Evolutionary conservation across 2,113 vertebrate species (phyloP), one percentile per base, ranked within the genome.

Genomic region (Caretta caretta): DNA sequence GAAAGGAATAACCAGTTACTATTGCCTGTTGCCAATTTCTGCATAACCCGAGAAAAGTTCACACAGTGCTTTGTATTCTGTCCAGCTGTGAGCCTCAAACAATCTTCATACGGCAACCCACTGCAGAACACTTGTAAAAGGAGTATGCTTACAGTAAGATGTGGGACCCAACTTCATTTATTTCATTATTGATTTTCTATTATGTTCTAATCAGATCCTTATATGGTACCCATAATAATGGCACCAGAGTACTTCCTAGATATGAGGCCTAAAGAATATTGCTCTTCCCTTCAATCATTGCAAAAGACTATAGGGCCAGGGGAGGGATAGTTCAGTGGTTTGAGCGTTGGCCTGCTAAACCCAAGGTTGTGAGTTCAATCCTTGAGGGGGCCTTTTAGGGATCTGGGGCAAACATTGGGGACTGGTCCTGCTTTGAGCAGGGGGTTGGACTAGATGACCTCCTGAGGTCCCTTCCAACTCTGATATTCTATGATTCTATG

Each of bases 131-230:
- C 92, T 91, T 97, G 93, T 87, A 88, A 84, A 35, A 92, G 81
- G 93, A 94, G 75, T 96, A 94, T 95, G 91, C 91, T 94, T 96
- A 92, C 94, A 96, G 91, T 97, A 93, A 96, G 94, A 92, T 92
- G 95, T 96, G 92, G 92, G 95, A 93, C 96, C 96, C 96, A 96
- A 96, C 92, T 94, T 97, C 96, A 96, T 97, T 97, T 94, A 97
- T 97, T 96, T 95, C 87, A 94, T 97, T 92, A 93, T 92, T 97
- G 95, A 96, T 97, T 97, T 97, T 96, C 96, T 95, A 38, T 97
- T 97, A 95, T 97, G 95, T 88, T 93, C 93, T 92, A 97, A 96
- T 96, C 72, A 84, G 75, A 82, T 88, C 96, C 91, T 96, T 87
- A 38, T 84, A 93, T 54, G 56, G 90, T 6, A 56, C 91, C 94